These are phyloP conservation scores for Nomada fucata DNA, from an alignment of 2,888 invertebrate species.

Conservation along the genomic window DNA sequence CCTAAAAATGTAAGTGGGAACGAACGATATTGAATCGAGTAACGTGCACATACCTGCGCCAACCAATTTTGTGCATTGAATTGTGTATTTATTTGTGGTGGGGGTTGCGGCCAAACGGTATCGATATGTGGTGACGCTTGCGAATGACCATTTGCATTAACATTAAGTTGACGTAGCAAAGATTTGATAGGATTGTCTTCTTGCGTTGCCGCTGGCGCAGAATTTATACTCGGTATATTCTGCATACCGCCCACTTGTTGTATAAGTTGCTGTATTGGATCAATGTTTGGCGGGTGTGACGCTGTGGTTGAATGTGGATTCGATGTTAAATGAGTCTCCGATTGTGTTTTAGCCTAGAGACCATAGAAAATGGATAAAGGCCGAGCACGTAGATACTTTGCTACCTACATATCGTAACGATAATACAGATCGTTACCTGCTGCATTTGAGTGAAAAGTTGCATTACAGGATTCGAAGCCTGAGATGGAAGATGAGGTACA, in stretches of 20 bases:
- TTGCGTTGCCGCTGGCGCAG: slow-evolving; percentile 69
- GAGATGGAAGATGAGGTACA: slow-evolving; percentile 81
- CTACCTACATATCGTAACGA: too few species aligned
- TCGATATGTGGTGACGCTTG: slow-evolving; percentile 78
- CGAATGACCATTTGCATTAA: slow-evolving; percentile 78
- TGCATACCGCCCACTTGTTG: slow-evolving; percentile 86
- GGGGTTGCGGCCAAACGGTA: slow-evolving; percentile 82
- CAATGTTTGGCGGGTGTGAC: slow-evolving; percentile 79
- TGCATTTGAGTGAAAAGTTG: slow-evolving; percentile 86
- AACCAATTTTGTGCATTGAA: slow-evolving; percentile 82
- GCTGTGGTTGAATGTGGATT: slow-evolving; percentile 76
- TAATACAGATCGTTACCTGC: slow-evolving; percentile 77
- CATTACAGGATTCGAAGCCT: slow-evolving; percentile 85
- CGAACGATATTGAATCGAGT: neutral
- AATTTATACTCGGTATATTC: slow-evolving; percentile 78
- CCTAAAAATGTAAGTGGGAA: neutral
- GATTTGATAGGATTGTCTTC: slow-evolving; percentile 85
- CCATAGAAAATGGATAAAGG: neutral
- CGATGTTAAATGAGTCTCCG: slow-evolving; percentile 76
- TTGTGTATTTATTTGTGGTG: slow-evolving; percentile 78
- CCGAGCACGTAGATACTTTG: neutral
- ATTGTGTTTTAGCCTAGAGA: slow-evolving; percentile 75
- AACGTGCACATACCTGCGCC: slow-evolving; percentile 74
- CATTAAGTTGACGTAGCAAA: slow-evolving; percentile 84
- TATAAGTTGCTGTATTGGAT: slow-evolving; percentile 85